A percentile compares a stretch with the other conserved stretches of the same genome.
These are phyloP conservation scores for Peromyscus attwateri DNA, from an alignment of 2,797 vertebrate species.

Conservation along the genomic window DNA sequence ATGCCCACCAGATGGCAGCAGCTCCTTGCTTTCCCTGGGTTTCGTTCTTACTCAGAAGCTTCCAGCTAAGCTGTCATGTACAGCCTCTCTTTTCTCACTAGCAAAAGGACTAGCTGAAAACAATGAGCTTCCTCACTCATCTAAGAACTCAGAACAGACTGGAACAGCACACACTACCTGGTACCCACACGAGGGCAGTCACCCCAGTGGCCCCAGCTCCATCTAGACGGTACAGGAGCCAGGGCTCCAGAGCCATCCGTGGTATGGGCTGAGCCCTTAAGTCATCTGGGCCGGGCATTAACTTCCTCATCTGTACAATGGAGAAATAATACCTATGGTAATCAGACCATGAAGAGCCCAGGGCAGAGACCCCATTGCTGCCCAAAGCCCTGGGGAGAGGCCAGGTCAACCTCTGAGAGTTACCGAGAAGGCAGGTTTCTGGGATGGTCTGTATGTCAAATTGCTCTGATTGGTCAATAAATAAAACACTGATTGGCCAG, in stretches of 20 bases:
- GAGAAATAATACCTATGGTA: not conserved
- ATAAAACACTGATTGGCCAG: too few species aligned
- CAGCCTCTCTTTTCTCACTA: not conserved
- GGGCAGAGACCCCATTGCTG: not conserved
- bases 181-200: not conserved
- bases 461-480: too few species aligned
- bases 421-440: not conserved
- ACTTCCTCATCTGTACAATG: constrained; percentile 11
- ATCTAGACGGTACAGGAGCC: not conserved
- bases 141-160: not conserved
- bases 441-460: too few species aligned
- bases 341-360: not conserved
- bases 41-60: not conserved
- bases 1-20: constrained; percentile 55
- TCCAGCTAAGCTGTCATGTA: accelerated
- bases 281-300: not conserved
- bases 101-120: not conserved
- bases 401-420: not conserved
- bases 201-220: not conserved
- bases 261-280: not conserved
- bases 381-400: not conserved
- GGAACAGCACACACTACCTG: not conserved
- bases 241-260: not conserved
- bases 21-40: too few species aligned
- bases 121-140: not conserved